A percentile compares a stretch with the other conserved stretches of the same genome.
Evolutionary conservation across 2,113 vertebrate genomes (phyloP).

Genomic region (Podarcis muralis): DNA sequence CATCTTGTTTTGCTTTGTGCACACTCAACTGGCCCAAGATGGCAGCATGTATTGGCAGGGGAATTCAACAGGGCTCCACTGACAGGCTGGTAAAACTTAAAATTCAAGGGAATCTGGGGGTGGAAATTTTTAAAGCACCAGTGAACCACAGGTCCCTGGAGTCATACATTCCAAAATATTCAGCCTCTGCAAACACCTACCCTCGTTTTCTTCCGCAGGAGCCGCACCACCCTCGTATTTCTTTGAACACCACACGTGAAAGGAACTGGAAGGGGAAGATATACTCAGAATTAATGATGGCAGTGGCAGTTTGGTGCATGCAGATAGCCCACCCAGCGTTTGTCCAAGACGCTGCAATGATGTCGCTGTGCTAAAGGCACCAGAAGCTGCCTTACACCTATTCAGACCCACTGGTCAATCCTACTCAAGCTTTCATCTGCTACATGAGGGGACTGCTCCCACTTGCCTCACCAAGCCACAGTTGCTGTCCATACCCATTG

Average conservation of each 20-base stretch:
- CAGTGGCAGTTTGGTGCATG: background rate
- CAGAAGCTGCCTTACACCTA: too few relatives aligned
- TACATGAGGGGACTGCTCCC: too few relatives aligned
- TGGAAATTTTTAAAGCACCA: background rate
- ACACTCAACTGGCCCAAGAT: background rate
- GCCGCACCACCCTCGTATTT: constrained; percentile 82
- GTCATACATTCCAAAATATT: background rate
- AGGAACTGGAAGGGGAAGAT: constrained; percentile 78
- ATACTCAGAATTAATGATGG: background rate
- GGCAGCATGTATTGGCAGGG: background rate
- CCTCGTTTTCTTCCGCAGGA: constrained; percentile 73
- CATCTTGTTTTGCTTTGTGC: background rate
- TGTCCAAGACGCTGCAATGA: background rate
- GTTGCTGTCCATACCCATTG: too few relatives aligned
- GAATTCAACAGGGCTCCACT: background rate
- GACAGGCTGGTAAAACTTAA: background rate
- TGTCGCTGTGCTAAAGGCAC: background rate
- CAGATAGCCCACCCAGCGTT: background rate
- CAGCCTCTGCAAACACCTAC: constrained; percentile 67
- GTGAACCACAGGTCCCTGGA: background rate
- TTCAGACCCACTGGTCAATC: too few relatives aligned
- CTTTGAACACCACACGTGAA: constrained; percentile 89
- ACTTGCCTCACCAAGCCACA: too few relatives aligned
- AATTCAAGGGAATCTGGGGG: background rate
- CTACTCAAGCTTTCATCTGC: too few relatives aligned